Evolutionary conservation across 2,888 invertebrate genomes (phyloP), one percentile per base, ranked within the genome.

Genomic region (Drosophila kokeensis): DNA sequence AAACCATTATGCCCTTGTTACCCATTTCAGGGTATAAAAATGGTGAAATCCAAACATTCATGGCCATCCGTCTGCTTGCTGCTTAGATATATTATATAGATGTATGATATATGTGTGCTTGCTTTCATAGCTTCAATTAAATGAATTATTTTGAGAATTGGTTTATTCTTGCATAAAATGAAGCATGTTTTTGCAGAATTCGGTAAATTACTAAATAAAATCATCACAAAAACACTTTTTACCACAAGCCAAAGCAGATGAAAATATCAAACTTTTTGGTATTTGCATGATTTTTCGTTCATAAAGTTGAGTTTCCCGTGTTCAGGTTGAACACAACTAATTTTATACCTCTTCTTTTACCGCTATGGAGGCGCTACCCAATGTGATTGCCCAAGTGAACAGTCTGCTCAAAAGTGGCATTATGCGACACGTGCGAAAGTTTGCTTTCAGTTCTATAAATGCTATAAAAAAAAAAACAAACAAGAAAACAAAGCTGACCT

Each of bases 401-500:
- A 24, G 32, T 59, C 18, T 10, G 30, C 30, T 8, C 34, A 45
- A 34, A 34, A 57, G 42, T 42, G 42, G 42, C 15, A 32, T 69
- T 79, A 64, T 75, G 68, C 68, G 74, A 64, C 69, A 73, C 70
- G 64, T 53, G 63, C 63, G 52, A 75, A 64, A 68, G 67, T 78
- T 73, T 50, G 38, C 36, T 34, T 66, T 63, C 50, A 70, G 45
- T 67, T 55, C 4, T 72, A 10, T 29, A 34, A 34, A 52, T 13
- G 40, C 21, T 5, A 32, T 30, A 29, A n/a, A 42, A 13, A 27
- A 42, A 34, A 24, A 24, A 57, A 53, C 42, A 34, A 34, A 5
- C 13, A 34, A 34, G 34, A 15, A 15, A 15, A 36, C 73, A 49
- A 48, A 15, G 66, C 69, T 86, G 83, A 81, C 89, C 89, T 83